Evolutionary conservation across 1,140 invertebrate genomes (phyloP).

Genomic region (Listronotus oregonensis): DNA sequence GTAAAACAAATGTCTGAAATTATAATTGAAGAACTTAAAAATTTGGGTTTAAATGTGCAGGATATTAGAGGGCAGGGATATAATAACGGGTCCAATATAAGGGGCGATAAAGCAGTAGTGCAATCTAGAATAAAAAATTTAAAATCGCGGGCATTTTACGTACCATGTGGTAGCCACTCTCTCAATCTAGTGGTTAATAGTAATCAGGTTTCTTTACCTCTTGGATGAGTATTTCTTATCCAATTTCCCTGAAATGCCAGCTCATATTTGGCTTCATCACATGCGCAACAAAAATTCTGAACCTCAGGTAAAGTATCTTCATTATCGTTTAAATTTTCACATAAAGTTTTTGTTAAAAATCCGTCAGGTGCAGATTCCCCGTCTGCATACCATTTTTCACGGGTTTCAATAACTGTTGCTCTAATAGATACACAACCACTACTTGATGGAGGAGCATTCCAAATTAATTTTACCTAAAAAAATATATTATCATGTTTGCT

Average conservation of each 20-base stretch:
- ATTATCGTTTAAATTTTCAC: conserved; percentile 73
- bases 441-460: conserved; percentile 76
- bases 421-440: conserved; percentile 77
- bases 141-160: too few relatives aligned
- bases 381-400: conserved; percentile 86
- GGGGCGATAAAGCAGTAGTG: too few relatives aligned
- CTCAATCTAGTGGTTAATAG: too few relatives aligned
- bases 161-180: too few relatives aligned
- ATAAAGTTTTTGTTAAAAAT: conserved; percentile 76
- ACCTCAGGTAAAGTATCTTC: conserved; percentile 74
- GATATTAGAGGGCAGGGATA: too few relatives aligned
- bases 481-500: too few relatives aligned
- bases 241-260: conserved; percentile 95
- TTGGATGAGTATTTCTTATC: conserved; percentile 97
- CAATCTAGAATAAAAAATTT: too few relatives aligned
- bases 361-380: conserved; percentile 72
- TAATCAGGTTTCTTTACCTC: conserved; percentile 70
- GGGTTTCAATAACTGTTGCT: conserved; percentile 82
- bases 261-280: conserved; percentile 93
- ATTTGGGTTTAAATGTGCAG: too few relatives aligned
- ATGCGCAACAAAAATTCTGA: conserved; percentile 81
- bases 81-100: too few relatives aligned
- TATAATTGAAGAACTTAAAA: too few relatives aligned
- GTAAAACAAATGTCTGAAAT: too few relatives aligned
- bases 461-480: conserved; percentile 61